Evolutionary conservation across 2,888 invertebrate genomes (phyloP).

Genomic region (Drosophila prolongata): DNA sequence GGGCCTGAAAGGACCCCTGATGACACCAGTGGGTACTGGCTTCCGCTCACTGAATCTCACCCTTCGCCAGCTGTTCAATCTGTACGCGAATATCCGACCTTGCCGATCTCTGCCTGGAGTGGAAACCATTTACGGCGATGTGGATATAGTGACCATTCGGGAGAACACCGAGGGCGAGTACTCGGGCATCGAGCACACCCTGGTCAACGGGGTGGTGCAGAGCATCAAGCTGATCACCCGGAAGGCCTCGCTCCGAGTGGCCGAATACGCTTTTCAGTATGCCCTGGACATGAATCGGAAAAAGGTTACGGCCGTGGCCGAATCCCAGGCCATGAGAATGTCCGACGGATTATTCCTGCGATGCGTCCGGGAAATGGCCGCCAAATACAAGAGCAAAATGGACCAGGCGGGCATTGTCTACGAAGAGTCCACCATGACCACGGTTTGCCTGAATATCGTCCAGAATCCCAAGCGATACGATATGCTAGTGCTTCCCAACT

Average conservation of each 20-base stretch:
- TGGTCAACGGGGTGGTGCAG: slow-evolving; percentile 99
- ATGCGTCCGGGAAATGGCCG: slow-evolving; percentile 96
- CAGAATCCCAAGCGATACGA: slow-evolving; percentile 97
- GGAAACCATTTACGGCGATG: slow-evolving; percentile 97
- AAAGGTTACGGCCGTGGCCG: slow-evolving; percentile 98
- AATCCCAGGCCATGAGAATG: slow-evolving; percentile 99
- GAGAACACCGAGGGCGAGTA: slow-evolving; percentile 99
- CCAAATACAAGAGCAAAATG: slow-evolving; percentile 87
- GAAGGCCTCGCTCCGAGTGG: slow-evolving; percentile 96
- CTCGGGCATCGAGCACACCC: slow-evolving; percentile 99
- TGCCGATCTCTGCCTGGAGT: slow-evolving; percentile 97
- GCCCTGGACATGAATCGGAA: slow-evolving; percentile 94
- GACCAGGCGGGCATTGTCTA: slow-evolving; percentile 92
- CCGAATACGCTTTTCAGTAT: slow-evolving; percentile 98
- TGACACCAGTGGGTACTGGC: slow-evolving; percentile 99
- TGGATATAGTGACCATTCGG: slow-evolving; percentile 98
- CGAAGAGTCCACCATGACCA: slow-evolving; percentile 98
- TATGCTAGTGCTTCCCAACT: slow-evolving; percentile 98
- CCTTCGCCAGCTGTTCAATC: slow-evolving; percentile 96
- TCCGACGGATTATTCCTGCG: slow-evolving; percentile 98
- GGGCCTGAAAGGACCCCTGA: slow-evolving; percentile 98
- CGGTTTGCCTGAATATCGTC: slow-evolving; percentile 98
- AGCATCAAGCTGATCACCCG: slow-evolving; percentile 99
- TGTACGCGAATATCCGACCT: slow-evolving; percentile 98
- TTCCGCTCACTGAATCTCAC: slow-evolving; percentile 99